These are phyloP conservation scores for Xerus rutilus DNA, from an alignment of 2,797 vertebrate genomes.

Conservation along the genomic window DNA sequence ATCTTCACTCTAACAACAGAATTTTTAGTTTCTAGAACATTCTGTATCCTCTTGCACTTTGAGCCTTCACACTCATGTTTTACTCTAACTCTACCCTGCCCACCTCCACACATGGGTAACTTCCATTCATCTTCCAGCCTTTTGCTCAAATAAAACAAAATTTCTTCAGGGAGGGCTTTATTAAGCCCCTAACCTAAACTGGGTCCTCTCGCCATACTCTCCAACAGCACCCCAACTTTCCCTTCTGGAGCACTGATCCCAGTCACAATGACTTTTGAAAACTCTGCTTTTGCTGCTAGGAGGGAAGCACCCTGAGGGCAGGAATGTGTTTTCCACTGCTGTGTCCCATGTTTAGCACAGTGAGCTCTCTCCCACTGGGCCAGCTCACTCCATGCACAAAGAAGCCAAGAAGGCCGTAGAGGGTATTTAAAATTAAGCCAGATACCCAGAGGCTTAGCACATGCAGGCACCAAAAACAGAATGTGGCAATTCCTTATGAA, in stretches of 20 bases:
- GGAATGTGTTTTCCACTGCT: background rate
- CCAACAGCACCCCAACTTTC: background rate
- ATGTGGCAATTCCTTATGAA: background rate
- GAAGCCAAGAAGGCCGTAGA: background rate
- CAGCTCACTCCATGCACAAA: rapidly evolving
- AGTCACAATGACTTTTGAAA: background rate
- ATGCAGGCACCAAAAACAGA: background rate
- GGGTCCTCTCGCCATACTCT: background rate
- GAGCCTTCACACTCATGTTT: background rate
- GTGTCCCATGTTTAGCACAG: background rate
- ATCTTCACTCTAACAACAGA: background rate
- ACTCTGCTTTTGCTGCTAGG: background rate
- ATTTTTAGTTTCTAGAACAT: conserved; percentile 6
- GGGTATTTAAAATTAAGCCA: background rate
- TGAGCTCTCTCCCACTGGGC: background rate
- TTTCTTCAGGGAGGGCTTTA: background rate
- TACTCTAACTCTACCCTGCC: background rate
- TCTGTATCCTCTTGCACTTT: background rate
- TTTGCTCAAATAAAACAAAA: background rate
- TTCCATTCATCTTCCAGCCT: background rate
- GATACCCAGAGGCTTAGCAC: background rate
- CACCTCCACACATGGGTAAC: background rate
- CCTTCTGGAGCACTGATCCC: background rate
- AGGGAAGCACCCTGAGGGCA: rapidly evolving
- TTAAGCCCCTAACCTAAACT: background rate